Base-by-base conservation (phyloP, 2,888 invertebrate genomes). In the Ophion obscuratus region DNA sequence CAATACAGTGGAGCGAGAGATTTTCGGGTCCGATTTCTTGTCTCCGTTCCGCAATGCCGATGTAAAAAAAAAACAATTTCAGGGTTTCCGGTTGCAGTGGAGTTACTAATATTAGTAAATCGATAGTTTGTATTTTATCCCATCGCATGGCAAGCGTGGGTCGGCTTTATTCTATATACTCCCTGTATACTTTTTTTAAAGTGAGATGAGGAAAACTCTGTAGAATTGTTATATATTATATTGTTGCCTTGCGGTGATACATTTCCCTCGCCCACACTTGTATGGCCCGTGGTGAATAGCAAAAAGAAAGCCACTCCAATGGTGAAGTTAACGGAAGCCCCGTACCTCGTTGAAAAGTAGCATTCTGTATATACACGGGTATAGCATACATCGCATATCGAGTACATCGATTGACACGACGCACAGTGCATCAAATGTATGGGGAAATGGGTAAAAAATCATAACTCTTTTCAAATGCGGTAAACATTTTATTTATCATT, bases 201-300 rank as follows among this genome's bases (percentile, higher is more conserved):
- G 59, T 76, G 71, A 71, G 57, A 76, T 24, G 64, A 76, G 71
- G 11, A 66, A 76, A 80, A 64, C 59, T 40, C n/a, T 7, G 24
- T 17, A 40, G 53, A 62, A 62, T 68, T 68, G 57, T 40, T 57
- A 36, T 36, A 36, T 64, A 24, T 44, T 70, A 40, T 40, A 40
- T 40, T 40, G 61, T 24, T 36, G 73, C 31, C 11, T 44, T 47
- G 67, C 14, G 57, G 73, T 61, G 36, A 74, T 47, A 44, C 62
- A 17, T 62, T 44, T 44, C 14, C 24, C 24, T 20, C 61, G 9
- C 20, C 24, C 17, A 53, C n/a, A 74, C 20, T 7, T 4, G 3
- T 20, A 10, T 74, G 44, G 40, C 62, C 44, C 5, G 59, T 47
- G 31, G 2, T 61, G 31, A 2, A 20, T 7, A 20, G 76, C n/a